Evolutionary conservation across 2,888 invertebrate genomes (phyloP).

Genomic region (Cataglyphis altisquamis): DNA sequence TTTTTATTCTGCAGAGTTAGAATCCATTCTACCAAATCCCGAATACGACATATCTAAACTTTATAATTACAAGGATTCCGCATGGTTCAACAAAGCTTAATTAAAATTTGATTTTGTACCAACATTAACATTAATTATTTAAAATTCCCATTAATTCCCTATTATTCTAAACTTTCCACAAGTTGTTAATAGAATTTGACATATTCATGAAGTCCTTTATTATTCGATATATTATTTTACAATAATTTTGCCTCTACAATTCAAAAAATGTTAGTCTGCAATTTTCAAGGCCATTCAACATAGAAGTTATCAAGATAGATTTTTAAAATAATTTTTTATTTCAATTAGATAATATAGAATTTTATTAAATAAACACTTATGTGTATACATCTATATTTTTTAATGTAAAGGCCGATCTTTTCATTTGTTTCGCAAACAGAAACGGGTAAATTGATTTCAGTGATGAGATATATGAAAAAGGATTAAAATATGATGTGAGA

Average conservation of each 20-base stretch:
- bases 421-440: constrained; percentile 4
- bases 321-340: background rate
- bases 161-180: background rate
- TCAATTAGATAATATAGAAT: constrained; percentile 1
- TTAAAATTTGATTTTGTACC: background rate
- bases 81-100: background rate
- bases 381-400: background rate
- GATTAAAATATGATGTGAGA: constrained; percentile 38
- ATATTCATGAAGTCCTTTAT: background rate
- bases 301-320: background rate
- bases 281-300: background rate
- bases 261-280: background rate
- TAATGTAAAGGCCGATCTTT: background rate
- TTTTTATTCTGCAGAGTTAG: background rate
- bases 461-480: constrained; percentile 33
- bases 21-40: background rate
- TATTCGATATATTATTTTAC: constrained; percentile 10
- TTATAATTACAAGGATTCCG: background rate
- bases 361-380: constrained; percentile 4
- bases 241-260: background rate
- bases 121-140: background rate
- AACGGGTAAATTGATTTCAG: constrained; percentile 21
- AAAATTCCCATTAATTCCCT: background rate
- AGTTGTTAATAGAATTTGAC: constrained; percentile 16
- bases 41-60: background rate